Base-by-base conservation (phyloP, 1,140 invertebrate genomes). In the Drosophila teissieri region DNA sequence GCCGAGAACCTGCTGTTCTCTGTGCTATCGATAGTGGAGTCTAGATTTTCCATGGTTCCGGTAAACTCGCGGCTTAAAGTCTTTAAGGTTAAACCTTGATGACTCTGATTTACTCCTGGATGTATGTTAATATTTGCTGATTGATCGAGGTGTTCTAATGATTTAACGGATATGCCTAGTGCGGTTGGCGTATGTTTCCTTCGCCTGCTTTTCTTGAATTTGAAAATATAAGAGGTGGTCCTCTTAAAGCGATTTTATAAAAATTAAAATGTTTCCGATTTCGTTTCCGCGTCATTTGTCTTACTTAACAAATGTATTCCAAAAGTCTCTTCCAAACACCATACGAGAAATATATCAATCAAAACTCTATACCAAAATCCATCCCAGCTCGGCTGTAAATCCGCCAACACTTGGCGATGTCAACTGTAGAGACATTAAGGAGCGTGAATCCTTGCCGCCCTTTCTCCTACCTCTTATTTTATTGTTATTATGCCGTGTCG, bases 371-470 rank as follows among this genome's bases (percentile, higher is more conserved):
- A 57, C 54, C 22, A 57, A 84, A 84, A 80, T 67, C 72, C 67
- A 69, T 49, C 22, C 42, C 34, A 39, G 46, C 63, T 36, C 40
- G 19, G 31, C 52, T 88, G 83, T 73, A 86, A 86, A 86, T 88
- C 83, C 83, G 83, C 83, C 74, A 86, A 86, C 84, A 88, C 83
- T 86, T 81, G 46, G 63, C 72, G 67, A 88, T 88, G 83, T 86
- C 83, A 88, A 88, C 83, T 86, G 88, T 70, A 67, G 75, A 73
- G 67, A 63, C 83, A 86, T 86, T 86, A 86, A 73, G 79, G 79
- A 81, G 84, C 79, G 65, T 76, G 75, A 88, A 88, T 79, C 79
- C 82, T 72, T 75, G 68, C 58, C 17, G 58, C 19, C 36, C 56
- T 31, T 37, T 34, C 37, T 34, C 8, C 27, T 10, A 12, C 44